Percentiles rank a stretch among this genome's conserved stretches.
phyloP scores from a whole-genome alignment of 2,888 invertebrate species.

The Ametastegia equiseti region DNA sequence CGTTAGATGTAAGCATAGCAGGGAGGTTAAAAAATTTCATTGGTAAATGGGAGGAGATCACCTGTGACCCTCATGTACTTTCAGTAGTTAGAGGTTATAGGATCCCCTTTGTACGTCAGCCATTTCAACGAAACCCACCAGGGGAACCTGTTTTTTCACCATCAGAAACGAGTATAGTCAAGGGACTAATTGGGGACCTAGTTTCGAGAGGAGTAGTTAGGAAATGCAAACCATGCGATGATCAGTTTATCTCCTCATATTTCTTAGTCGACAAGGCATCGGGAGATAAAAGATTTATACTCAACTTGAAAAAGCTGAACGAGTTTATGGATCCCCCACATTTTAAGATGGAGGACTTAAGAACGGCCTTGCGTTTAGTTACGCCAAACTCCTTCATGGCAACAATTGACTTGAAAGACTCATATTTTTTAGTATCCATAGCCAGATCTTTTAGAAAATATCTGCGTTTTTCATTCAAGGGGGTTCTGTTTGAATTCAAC shows the following conservation, averaged over 20 bases:
- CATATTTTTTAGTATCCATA: constrained; percentile 51
- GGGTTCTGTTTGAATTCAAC: constrained; percentile 54
- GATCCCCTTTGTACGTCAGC: not conserved
- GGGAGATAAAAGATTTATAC: no score
- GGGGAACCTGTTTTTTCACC: not conserved
- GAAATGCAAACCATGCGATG: not conserved
- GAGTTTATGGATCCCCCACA: no score
- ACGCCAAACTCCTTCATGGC: constrained; percentile 34
- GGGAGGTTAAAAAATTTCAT: not conserved
- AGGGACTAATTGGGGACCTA: not conserved
- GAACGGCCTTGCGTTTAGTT: constrained; percentile 51
- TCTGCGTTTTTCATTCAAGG: constrained; percentile 52
- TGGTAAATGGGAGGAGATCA: not conserved
- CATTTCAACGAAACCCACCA: not conserved
- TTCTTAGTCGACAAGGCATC: no score
- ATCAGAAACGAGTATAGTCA: not conserved
- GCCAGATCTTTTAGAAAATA: constrained; percentile 52
- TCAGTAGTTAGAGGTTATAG: constrained; percentile 2
- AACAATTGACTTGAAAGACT: not conserved
- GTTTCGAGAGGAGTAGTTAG: not conserved
- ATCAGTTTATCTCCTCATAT: no score
- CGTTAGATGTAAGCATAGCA: not conserved
- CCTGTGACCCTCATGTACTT: not conserved
- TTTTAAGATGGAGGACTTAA: constrained; percentile 59
- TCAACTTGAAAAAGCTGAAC: no score